phyloP scores from a whole-genome alignment of 1,140 invertebrate genomes.

The Brachionus asplanchnoidis region DNA sequence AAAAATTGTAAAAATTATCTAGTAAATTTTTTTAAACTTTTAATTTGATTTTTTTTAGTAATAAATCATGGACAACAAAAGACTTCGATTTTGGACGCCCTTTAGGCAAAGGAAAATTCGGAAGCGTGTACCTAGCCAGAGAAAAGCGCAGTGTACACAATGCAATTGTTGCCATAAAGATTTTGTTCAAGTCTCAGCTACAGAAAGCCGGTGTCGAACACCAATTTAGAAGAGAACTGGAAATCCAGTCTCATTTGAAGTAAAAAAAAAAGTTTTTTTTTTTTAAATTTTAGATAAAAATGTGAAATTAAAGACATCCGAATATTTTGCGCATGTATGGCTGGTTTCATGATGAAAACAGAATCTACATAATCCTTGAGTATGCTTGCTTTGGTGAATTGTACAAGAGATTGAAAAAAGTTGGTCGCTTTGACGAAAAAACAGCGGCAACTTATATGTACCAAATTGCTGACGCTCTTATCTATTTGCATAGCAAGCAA shows the following conservation, averaged over 20 bases:
- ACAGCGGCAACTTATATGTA: constrained; percentile 66
- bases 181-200: constrained; percentile 79
- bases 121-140: constrained; percentile 90
- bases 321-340: constrained; percentile 80
- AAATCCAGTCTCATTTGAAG: constrained; percentile 78
- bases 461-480: constrained; percentile 78
- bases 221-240: constrained; percentile 84
- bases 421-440: constrained; percentile 60
- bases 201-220: constrained; percentile 80
- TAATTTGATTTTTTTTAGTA: neutral
- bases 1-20: neutral
- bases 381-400: constrained; percentile 85
- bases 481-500: constrained; percentile 88
- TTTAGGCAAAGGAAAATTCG: constrained; percentile 95
- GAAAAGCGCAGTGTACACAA: constrained; percentile 66
- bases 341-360: constrained; percentile 82
- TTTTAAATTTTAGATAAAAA: neutral
- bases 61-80: constrained; percentile 57
- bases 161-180: constrained; percentile 35
- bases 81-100: constrained; percentile 92
- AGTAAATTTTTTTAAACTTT: neutral
- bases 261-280: neutral
- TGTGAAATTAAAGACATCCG: constrained; percentile 67
- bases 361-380: constrained; percentile 85
- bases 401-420: constrained; percentile 61